These are phyloP conservation scores for Cryptosula pallasiana DNA, from an alignment of 2,888 invertebrate genomes.

Conservation along the genomic window DNA sequence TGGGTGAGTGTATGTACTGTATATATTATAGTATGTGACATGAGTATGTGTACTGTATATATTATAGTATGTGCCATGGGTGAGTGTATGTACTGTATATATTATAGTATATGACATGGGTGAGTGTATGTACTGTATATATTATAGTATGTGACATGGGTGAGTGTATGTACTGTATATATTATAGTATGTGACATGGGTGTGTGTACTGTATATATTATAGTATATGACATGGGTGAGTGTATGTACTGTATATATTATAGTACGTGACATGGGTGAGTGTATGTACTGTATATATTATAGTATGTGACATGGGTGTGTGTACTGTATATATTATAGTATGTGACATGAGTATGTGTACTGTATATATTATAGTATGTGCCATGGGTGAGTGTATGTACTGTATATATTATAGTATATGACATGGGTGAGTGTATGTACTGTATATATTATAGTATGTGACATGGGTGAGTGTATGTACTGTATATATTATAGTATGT, in stretches of 20 bases:
- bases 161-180: conserved; percentile 33
- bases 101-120: conserved; percentile 69
- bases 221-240: conserved; percentile 63
- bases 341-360: conserved; percentile 63
- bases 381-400: conserved; percentile 61
- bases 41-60: conserved; percentile 58
- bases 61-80: conserved; percentile 62
- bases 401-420: conserved; percentile 46
- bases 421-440: conserved; percentile 61
- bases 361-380: conserved; percentile 41
- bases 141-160: conserved; percentile 69
- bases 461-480: conserved; percentile 61
- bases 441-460: conserved; percentile 46
- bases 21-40: conserved; percentile 60
- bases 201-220: conserved; percentile 34
- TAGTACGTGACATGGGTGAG: conserved; percentile 65
- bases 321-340: conserved; percentile 27
- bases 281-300: neutral
- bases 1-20: conserved; percentile 56
- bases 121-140: conserved; percentile 33
- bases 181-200: conserved; percentile 69
- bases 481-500: conserved; percentile 46
- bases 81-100: conserved; percentile 33
- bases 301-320: conserved; percentile 65
- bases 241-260: neutral